These are phyloP conservation scores for Notiomystis cincta DNA, from an alignment of 2,113 vertebrate species.

Conservation along the genomic window DNA sequence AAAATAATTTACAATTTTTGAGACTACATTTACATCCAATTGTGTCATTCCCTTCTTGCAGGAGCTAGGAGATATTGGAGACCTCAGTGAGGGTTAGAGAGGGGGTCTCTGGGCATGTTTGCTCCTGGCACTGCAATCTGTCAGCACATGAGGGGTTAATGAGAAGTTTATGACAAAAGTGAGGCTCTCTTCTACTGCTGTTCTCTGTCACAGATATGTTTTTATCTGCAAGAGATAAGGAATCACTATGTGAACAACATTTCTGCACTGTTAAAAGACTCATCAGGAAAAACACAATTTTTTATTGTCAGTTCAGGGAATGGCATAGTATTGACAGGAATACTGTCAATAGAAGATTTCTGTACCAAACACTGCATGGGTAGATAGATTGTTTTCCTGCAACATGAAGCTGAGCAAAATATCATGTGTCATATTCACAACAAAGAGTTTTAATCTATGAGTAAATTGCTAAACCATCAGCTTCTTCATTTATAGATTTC, in stretches of 20 bases:
- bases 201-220: background rate
- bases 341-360: background rate
- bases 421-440: background rate
- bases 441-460: background rate
- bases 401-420: background rate
- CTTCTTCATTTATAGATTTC: background rate
- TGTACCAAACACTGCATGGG: background rate
- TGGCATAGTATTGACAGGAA: background rate
- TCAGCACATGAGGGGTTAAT: background rate
- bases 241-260: background rate
- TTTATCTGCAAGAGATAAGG: background rate
- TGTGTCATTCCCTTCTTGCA: background rate
- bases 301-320: background rate
- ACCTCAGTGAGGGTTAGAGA: background rate
- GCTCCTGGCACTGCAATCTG: background rate
- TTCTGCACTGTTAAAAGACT: background rate
- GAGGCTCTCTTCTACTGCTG: background rate
- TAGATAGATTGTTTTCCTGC: background rate
- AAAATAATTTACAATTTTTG: background rate
- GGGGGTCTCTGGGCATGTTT: background rate
- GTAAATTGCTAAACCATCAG: background rate
- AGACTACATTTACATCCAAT: background rate
- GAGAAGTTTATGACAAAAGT: background rate
- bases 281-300: background rate
- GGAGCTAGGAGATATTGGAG: background rate